Percentiles rank a stretch among this genome's conserved stretches.
Evolutionary conservation across 2,888 invertebrate species (phyloP).

Genomic region (Onchidella celtica): DNA sequence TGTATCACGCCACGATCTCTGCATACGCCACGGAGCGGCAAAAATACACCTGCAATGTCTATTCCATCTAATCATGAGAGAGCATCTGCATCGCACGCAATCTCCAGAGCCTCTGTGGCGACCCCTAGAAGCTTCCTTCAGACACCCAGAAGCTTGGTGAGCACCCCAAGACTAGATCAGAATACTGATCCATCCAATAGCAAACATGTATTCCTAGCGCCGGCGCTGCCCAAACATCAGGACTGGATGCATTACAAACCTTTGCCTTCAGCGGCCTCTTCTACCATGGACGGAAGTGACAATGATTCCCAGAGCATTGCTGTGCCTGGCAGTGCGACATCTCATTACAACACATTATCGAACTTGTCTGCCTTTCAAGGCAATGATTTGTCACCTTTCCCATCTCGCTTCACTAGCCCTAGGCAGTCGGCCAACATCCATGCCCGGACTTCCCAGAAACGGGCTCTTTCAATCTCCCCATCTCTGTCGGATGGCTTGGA

Average conservation of each 20-base stretch:
- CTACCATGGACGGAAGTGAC: slow-evolving; percentile 55
- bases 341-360: slow-evolving; percentile 65
- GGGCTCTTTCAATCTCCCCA: slow-evolving; percentile 77
- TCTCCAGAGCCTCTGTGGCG: slow-evolving; percentile 60
- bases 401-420: slow-evolving; percentile 76
- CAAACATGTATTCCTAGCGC: slow-evolving; percentile 70
- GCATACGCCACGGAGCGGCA: slow-evolving; percentile 55
- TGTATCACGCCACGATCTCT: slow-evolving; percentile 64
- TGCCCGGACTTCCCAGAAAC: slow-evolving; percentile 69
- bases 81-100: slow-evolving; percentile 49
- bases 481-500: slow-evolving; percentile 78
- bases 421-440: slow-evolving; percentile 74
- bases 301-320: slow-evolving; percentile 55
- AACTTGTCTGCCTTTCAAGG: slow-evolving; percentile 74
- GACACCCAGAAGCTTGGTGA: slow-evolving; percentile 25
- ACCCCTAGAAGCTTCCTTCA: slow-evolving; percentile 56
- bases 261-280: slow-evolving; percentile 61
- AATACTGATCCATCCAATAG: slow-evolving; percentile 12
- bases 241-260: slow-evolving; percentile 73
- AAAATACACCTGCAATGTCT: slow-evolving; percentile 53
- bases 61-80: slow-evolving; percentile 37
- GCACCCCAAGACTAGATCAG: slow-evolving; percentile 10
- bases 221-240: slow-evolving; percentile 61
- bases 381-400: slow-evolving; percentile 69
- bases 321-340: slow-evolving; percentile 61